Base-by-base conservation (phyloP, 1,140 invertebrate species). In the Rhyacophila brunnea region DNA sequence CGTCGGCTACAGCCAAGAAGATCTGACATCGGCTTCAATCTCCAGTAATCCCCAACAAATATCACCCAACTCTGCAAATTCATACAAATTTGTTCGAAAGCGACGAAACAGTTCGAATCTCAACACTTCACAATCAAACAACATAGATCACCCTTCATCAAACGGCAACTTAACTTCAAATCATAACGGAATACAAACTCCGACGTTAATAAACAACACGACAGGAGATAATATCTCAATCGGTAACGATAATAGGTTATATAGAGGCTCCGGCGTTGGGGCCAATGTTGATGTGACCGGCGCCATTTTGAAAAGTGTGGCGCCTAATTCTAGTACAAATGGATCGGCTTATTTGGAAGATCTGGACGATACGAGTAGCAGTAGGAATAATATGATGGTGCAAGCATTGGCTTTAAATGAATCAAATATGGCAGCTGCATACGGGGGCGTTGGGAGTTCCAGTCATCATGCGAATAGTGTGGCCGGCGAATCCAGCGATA, bases 51-150 rank as follows among this genome's bases (percentile, higher is more conserved):
- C 49, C 9, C 50, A 60, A 36, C 62, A 60, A 35, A 60, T 60
- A 14, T 60, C 62, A 5, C 57, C 62, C 0, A 64, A 64, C 50
- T 60, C 58, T 2, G 55, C 62, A 1, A 23, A 46, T 1, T 64
- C 62, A 1, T 64, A 60, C 54, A 64, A 64, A 36, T 64, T 64
- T 35, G 56, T 60, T 14, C 59, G 57, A 32, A 64, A 64, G 34
- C 46, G 62, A 6, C 46, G 62, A n/a, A 64, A 64, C 20, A 64
- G 62, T 23, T 60, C 62, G 1, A 64, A 64, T 15, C 28, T 59
- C 7, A 64, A 64, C 23, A 50, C 43, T 17, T 40, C 57, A 1
- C 28, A 43, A 6, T 46, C 52, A 49, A 47, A 43, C 9, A 15
- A 35, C 4, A 2, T 60, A n/a, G 47, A 38, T 43, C 59, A 61